Percentiles rank a stretch among this genome's conserved stretches.
Evolutionary conservation across 2,888 invertebrate species (phyloP).

Genomic region (Watsonalla cultraria): DNA sequence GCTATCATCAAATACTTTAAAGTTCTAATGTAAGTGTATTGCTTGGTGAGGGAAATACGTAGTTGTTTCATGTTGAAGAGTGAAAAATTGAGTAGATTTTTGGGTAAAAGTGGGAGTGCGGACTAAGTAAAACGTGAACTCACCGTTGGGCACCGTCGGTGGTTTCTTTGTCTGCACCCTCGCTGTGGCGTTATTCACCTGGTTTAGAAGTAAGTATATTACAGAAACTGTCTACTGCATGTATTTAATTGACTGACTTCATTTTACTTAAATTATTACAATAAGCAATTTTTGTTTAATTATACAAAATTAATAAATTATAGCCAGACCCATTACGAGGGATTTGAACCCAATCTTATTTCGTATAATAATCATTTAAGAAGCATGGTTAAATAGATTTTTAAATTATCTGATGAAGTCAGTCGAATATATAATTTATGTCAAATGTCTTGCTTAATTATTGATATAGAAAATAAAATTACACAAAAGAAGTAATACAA

Average conservation of each 20-base stretch:
- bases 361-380: neutral
- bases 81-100: no score
- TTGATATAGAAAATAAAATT: neutral
- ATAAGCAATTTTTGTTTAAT: neutral
- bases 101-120: no score
- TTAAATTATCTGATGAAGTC: constrained; percentile 19
- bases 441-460: constrained; percentile 19
- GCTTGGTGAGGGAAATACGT: neutral
- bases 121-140: constrained; percentile 47
- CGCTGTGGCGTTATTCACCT: constrained; percentile 99
- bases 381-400: neutral
- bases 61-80: no score
- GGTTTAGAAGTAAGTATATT: constrained; percentile 63
- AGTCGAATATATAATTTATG: constrained; percentile 20
- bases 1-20: constrained; percentile 5
- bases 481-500: neutral
- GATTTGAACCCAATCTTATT: constrained; percentile 6
- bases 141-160: constrained; percentile 93
- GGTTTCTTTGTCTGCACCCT: constrained; percentile 99
- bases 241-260: constrained; percentile 41
- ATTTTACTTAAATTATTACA: neutral
- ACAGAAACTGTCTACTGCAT: constrained; percentile 40
- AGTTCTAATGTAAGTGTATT: neutral
- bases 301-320: neutral
- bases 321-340: neutral